A percentile compares a stretch with the other conserved stretches of the same genome.
phyloP scores from a whole-genome alignment of 2,113 vertebrate genomes.

The Andinoacara biseriatus region DNA sequence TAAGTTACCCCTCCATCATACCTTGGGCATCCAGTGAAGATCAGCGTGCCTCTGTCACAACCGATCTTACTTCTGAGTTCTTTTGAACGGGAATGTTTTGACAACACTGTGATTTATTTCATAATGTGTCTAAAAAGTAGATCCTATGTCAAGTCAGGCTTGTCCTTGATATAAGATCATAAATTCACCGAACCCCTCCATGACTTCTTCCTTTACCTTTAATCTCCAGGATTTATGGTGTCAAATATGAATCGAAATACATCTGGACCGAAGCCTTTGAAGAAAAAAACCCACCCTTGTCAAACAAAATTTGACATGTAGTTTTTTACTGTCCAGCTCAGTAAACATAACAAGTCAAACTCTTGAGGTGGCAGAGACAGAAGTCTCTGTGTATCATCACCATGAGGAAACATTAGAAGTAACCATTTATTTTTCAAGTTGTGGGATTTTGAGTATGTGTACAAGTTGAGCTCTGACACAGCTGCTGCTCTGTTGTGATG shows the following conservation, averaged over 20 bases:
- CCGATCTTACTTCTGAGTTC: neutral
- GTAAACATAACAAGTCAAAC: conserved; percentile 6
- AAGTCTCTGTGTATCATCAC: neutral
- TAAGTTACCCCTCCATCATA: neutral
- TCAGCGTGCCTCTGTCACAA: neutral
- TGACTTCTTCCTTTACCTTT: neutral
- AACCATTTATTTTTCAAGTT: neutral
- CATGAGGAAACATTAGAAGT: neutral
- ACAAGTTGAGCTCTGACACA: conserved; percentile 11
- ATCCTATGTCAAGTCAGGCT: neutral
- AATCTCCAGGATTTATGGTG: conserved; percentile 28
- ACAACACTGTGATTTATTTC: neutral
- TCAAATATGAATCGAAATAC: neutral
- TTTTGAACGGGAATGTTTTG: neutral
- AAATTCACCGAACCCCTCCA: neutral
- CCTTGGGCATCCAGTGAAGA: neutral
- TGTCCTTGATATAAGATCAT: neutral
- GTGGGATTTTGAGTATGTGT: conserved; percentile 9
- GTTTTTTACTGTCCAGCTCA: neutral
- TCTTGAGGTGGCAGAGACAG: neutral
- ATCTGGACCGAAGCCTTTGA: neutral
- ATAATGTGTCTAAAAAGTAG: neutral
- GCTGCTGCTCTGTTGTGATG: conserved; percentile 49
- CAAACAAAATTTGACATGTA: neutral
- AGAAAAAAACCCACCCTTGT: neutral